Percentiles rank a stretch among this genome's conserved stretches.
phyloP scores from a whole-genome alignment of 2,113 vertebrate genomes.

The Columbina picui region DNA sequence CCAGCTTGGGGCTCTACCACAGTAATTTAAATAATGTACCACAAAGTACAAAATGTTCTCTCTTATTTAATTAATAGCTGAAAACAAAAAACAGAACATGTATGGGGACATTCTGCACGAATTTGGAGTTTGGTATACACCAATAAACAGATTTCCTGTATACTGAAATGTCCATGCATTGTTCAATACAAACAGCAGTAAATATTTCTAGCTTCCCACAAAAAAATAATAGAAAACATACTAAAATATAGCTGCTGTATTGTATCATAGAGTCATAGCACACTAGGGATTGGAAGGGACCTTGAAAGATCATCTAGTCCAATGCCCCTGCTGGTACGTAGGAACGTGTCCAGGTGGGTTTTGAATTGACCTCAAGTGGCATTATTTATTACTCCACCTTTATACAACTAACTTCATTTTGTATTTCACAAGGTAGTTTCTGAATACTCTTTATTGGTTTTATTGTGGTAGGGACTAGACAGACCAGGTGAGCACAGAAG shows the following conservation, averaged over 20 bases:
- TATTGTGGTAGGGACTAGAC: neutral
- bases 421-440: neutral
- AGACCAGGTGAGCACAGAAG: neutral
- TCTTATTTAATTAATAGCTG: neutral
- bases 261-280: too few relatives aligned
- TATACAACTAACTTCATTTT: neutral
- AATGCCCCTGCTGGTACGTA: too few relatives aligned
- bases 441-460: neutral
- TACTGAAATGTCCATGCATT: neutral
- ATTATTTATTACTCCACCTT: neutral
- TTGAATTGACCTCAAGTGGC: too few relatives aligned
- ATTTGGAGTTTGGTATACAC: neutral
- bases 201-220: neutral
- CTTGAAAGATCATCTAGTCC: too few relatives aligned
- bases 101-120: neutral
- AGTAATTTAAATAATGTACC: neutral
- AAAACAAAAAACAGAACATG: neutral
- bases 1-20: fast-evolving
- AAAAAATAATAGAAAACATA: neutral
- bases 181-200: neutral
- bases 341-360: too few relatives aligned
- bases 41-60: neutral
- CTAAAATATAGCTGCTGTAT: neutral
- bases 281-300: too few relatives aligned
- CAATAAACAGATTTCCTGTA: neutral